Base-by-base conservation (phyloP, 1,140 invertebrate species). In the Aphaenogaster rudis region DNA sequence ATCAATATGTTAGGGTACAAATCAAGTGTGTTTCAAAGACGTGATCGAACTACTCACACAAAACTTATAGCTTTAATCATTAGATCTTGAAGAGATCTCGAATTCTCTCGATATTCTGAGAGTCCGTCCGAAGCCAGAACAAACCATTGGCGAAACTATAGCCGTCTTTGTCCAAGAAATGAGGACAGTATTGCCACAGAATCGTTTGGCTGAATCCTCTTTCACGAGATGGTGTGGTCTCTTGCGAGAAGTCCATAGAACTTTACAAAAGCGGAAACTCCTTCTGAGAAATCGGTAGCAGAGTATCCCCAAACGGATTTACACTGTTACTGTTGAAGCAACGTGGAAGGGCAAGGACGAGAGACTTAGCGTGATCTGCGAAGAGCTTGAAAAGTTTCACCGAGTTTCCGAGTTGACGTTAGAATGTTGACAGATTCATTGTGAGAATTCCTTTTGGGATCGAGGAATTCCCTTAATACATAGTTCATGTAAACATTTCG, bases 161-260 rank as follows among this genome's bases (percentile, higher is more conserved):
- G 66, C 45, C 76, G 54, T 93, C 91, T 91, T 92, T 92, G 86
- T 90, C 82, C 88, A 92, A 74, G 84, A 93, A 93, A 93, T 88
- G 90, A 91, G 86, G 88, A 77, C 92, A 90, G 59, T 89, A 89
- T 86, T 90, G 88, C 61, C 87, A 78, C 86, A 91, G 69, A 45
- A 69, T 54, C 67, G 52, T 90, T 85, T 66, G 69, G 42, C 57
- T 82, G 36, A 15, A 89, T 89, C 52, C 74, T 74, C 57, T 78
- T 28, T 48, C 21, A 17, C 6, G 7, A 1, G n/a, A 69, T 15
- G 48, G 9, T 74, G 86, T 42, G 72, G 48, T 88, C 86, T 76
- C 88, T 90, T 85, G 66, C 48, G 67, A 78, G 21, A 15, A 72
- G 8, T 54, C 88, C 71, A 50, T 42, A 63, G 67, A 79, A 87